Evolutionary conservation across 2,113 vertebrate species (phyloP), one percentile per base, ranked within the genome.

Genomic region (Anoplopoma fimbria): DNA sequence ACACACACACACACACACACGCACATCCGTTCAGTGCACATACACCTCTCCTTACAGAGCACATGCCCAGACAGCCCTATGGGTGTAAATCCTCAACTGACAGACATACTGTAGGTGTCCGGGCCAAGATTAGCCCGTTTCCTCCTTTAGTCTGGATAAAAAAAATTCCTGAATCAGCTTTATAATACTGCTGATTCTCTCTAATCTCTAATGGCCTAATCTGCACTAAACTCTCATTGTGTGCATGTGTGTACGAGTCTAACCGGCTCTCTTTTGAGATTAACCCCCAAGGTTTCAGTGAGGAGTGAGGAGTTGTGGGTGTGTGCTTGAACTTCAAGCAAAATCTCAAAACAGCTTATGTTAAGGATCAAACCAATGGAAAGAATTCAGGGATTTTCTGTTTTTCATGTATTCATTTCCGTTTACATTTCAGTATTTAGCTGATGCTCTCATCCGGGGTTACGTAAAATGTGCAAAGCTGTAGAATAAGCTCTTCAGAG

Each of bases 151-250:
- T 58, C 76, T 79, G 73, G 21, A 67, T 87, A 89, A 77, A 6
- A 57, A 21, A 36, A 86, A 89, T 70, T n/a, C 79, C 91, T 88
- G 92, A 93, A 82, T 92, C 91, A 92, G 89, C 87, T 83, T 85
- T 23, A 51, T 38, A 86, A 87, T 87, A 88, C 58, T 90, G 87
- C 90, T 92, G 91, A 92, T 93, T 87, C 77, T 87, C 86, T 58
- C 25, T 58, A 58, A 88, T 93, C 90, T 90, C 65, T 79, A 80
- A 84, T 40, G 86, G 63, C 17, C 68, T 89, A 89, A 93, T 92
- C 91, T 90, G 71, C n/a, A 3, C 75, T 84, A 81, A 82, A 86
- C 51, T 78, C 73, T 36, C 19, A 40, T 85, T 53, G 61, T 82
- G 65, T 67, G 38, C 42, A 29, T 51, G 23, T 45, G 51, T 78